These are phyloP conservation scores for Aurelia sp. DNA, from an alignment of 30 jellyfish, hydroid and myxozoan species.

Conservation along the genomic window DNA sequence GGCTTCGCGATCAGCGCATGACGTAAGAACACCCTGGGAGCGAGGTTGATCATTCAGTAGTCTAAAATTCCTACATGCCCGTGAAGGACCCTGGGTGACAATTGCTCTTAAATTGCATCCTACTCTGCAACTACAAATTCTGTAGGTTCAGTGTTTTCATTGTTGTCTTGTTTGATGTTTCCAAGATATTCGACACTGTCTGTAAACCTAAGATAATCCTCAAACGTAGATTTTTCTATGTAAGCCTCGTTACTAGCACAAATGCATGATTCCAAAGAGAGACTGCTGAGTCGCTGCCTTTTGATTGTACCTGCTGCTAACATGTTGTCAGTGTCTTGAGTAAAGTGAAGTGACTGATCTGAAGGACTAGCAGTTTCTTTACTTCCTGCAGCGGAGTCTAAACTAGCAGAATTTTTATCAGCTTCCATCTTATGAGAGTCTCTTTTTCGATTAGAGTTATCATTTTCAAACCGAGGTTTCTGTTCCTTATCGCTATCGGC, in stretches of 20 bases:
- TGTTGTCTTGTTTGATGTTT: constrained; percentile 19
- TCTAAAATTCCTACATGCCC: too few species aligned
- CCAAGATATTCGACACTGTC: constrained; percentile 15
- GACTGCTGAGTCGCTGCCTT: constrained; percentile 67
- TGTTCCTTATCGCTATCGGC: background rate
- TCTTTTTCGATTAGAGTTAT: background rate
- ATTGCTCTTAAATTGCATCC: too few species aligned
- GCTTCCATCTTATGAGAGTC: background rate
- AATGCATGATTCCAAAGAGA: constrained; percentile 40
- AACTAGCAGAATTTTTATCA: background rate
- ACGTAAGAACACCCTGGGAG: too few species aligned
- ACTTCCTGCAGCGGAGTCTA: background rate
- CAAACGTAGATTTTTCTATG: constrained; percentile 13
- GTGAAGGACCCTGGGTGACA: too few species aligned
- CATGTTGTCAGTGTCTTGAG: background rate
- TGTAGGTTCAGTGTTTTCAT: background rate
- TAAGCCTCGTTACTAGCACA: constrained; percentile 19
- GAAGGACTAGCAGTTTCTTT: background rate
- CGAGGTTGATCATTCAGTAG: too few species aligned
- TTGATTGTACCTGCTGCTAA: background rate
- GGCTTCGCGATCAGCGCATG: too few species aligned
- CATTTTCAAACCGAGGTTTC: background rate
- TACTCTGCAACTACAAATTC: background rate
- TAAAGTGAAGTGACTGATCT: background rate
- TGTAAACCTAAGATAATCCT: constrained; percentile 14